A percentile compares a stretch with the other conserved stretches of the same genome.
Evolutionary conservation across 2,888 invertebrate genomes (phyloP).

Genomic region (Argyresthia goedartella): DNA sequence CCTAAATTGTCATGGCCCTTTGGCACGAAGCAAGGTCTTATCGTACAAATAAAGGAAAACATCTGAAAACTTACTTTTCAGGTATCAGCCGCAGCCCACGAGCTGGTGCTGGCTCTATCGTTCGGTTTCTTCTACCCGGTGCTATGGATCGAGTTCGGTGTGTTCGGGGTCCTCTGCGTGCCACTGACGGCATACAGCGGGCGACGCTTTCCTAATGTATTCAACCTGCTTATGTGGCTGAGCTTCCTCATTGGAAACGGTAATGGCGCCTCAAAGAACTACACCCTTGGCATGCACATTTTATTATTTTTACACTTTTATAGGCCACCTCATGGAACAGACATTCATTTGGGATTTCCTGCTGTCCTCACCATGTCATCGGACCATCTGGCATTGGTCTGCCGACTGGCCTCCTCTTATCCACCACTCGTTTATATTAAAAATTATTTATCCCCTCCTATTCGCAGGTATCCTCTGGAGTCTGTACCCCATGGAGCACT

Average conservation of each 20-base stretch:
- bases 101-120: constrained; percentile 83
- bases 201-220: constrained; percentile 50
- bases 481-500: constrained; percentile 89
- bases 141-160: constrained; percentile 82
- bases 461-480: constrained; percentile 73
- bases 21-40: too few relatives aligned
- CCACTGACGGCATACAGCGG: constrained; percentile 59
- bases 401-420: too few relatives aligned
- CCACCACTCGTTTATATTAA: too few relatives aligned
- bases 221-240: constrained; percentile 91
- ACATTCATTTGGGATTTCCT: too few relatives aligned
- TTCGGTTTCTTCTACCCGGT: constrained; percentile 92
- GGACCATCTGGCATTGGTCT: too few relatives aligned
- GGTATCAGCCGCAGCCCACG: constrained; percentile 89
- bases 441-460: too few relatives aligned
- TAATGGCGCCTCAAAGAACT: constrained; percentile 3
- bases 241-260: constrained; percentile 84
- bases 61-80: constrained; percentile 22
- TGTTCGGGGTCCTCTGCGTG: constrained; percentile 72
- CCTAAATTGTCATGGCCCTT: too few relatives aligned
- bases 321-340: too few relatives aligned
- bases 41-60: too few relatives aligned
- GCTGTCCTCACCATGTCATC: too few relatives aligned
- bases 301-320: too few relatives aligned
- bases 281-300: too few relatives aligned